Evolutionary conservation across 2,888 invertebrate species (phyloP), one percentile per base, ranked within the genome.

Genomic region (Xylota sylvarum): DNA sequence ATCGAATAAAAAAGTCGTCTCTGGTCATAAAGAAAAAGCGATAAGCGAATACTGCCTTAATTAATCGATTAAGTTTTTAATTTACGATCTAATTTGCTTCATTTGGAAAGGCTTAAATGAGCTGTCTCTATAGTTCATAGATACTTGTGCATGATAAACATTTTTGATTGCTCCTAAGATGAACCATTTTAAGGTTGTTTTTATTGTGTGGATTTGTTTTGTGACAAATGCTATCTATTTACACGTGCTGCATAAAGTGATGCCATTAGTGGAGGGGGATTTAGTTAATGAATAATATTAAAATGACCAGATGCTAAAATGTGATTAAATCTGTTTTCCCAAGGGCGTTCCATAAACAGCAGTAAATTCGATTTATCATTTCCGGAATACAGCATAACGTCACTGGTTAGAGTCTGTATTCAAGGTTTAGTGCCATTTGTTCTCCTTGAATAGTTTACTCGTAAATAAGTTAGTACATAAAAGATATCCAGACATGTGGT

Each of bases 1-100:
- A 52, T 9, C 56, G 46, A 37, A 12, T 17, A 46, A 48, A 56
- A 23, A 23, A 46, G 40, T 40, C 23, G 30, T 35, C 58, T 37
- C 17, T n/a, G 67, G 10, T 50, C 69, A 19, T 69, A 60, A 60
- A 69, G 35, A 60, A 37, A 37, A 52, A 40, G 37, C 40, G 69
- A 40, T 48, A 79, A 77, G 65, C 27, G 50, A 35, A 72, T 78
- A 52, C 58, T 40, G 78, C 9, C 35, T 83, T 72, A 78, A 83
- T 83, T 83, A 83, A 83, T 65, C 82, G 78, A 83, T 83, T 83
- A 67, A 14, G 46, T 52, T 67, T 58, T 19, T 58, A 64, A 78
- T 78, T 83, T 78, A 72, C 58, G 82, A 67, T 27, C 46, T 52
- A 52, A 72, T 52, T 78, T 78, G 78, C 40, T 83, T 72, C 60